These are phyloP conservation scores for Trochalopteron elliotii DNA, from an alignment of 2,113 vertebrate genomes.

Conservation along the genomic window DNA sequence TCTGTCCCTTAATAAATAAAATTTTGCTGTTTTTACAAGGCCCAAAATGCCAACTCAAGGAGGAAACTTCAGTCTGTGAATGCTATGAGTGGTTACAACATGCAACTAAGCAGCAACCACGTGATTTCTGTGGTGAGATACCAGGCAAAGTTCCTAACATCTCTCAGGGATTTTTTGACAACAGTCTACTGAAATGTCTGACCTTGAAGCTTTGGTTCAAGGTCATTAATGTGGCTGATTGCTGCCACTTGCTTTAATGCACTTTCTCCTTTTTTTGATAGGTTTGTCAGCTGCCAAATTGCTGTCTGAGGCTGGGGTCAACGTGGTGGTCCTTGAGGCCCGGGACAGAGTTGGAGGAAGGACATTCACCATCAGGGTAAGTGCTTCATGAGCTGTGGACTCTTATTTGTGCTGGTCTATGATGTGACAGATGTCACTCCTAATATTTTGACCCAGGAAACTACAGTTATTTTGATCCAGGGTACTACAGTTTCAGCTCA, in stretches of 20 bases:
- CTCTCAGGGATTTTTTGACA: background rate
- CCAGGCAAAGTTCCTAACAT: background rate
- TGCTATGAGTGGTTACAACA: background rate
- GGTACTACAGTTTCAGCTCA: background rate
- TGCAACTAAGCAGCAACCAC: background rate
- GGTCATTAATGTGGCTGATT: background rate
- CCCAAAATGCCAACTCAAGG: background rate
- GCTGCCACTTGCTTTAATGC: background rate
- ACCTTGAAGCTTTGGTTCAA: background rate
- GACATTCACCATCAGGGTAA: conserved; percentile 80
- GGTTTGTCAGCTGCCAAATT: conserved; percentile 83
- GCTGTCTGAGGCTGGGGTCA: conserved; percentile 73
- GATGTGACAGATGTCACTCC: background rate
- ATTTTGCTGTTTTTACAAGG: background rate
- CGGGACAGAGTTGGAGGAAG: conserved; percentile 82
- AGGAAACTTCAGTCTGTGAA: background rate
- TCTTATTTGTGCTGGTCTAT: background rate
- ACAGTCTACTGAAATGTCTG: background rate
- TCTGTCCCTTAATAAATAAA: background rate
- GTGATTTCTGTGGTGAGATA: background rate
- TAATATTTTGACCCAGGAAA: background rate
- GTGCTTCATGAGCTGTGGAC: background rate
- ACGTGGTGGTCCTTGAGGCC: conserved; percentile 80
- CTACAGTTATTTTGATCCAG: background rate
- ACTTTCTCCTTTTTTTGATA: conserved; percentile 20